These are phyloP conservation scores for Rhadinocentrus ornatus DNA, from an alignment of 2,797 vertebrate genomes.

Conservation along the genomic window DNA sequence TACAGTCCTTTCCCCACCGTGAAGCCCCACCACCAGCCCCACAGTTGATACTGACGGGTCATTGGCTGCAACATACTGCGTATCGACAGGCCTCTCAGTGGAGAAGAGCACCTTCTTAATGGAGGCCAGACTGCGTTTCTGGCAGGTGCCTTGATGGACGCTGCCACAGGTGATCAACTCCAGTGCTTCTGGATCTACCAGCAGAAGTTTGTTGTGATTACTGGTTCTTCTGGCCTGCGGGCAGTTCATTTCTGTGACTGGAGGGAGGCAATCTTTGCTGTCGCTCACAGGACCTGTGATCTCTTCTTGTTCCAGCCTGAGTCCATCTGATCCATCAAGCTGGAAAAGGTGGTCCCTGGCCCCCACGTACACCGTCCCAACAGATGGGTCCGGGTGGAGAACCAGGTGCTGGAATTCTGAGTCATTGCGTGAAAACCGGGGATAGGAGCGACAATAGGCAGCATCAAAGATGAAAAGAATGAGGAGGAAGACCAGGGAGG, in stretches of 20 bases:
- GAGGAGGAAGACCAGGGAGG: slow-evolving; percentile 79
- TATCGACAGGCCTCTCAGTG: slow-evolving; percentile 91
- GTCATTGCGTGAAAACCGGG: slow-evolving; percentile 83
- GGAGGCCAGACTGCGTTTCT: slow-evolving; percentile 88
- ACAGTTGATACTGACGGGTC: slow-evolving; percentile 91
- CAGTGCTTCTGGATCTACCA: slow-evolving; percentile 85
- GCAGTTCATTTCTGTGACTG: slow-evolving; percentile 88
- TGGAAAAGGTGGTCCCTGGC: slow-evolving; percentile 94
- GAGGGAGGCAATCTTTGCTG: slow-evolving; percentile 95
- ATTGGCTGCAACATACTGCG: slow-evolving; percentile 95
- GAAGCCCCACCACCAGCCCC: slow-evolving; percentile 88
- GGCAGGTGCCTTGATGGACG: slow-evolving; percentile 93
- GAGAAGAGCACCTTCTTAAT: slow-evolving; percentile 86
- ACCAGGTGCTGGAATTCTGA: slow-evolving; percentile 92
- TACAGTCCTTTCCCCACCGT: slow-evolving; percentile 81
- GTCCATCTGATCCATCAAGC: slow-evolving; percentile 84
- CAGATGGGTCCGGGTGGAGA: slow-evolving; percentile 87
- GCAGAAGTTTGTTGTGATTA: slow-evolving; percentile 94
- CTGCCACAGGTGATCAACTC: slow-evolving; percentile 95
- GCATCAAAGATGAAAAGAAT: slow-evolving; percentile 64
- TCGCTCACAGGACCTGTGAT: slow-evolving; percentile 90
- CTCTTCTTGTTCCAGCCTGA: slow-evolving; percentile 85
- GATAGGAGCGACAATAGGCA: slow-evolving; percentile 72
- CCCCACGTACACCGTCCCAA: slow-evolving; percentile 91
- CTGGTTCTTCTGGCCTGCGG: slow-evolving; percentile 87